phyloP scores from a whole-genome alignment of 2,888 invertebrate genomes.

The Choreutis nemorana region DNA sequence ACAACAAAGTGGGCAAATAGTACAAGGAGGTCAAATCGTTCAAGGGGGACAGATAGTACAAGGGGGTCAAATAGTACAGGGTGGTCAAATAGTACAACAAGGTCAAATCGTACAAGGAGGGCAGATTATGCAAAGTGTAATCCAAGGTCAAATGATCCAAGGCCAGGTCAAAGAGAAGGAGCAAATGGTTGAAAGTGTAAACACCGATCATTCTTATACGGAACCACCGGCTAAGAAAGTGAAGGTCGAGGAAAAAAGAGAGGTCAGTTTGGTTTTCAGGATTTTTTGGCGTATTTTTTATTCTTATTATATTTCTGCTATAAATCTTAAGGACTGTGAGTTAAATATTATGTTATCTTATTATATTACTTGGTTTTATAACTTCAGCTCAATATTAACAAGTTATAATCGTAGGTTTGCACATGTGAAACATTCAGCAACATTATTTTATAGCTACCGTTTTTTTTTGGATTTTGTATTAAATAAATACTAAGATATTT shows the following conservation, averaged over 20 bases:
- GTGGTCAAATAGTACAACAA: background rate
- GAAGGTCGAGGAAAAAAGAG: constrained; percentile 40
- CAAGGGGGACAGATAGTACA: background rate
- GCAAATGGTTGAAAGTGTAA: constrained; percentile 26
- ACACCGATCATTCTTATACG: constrained; percentile 43
- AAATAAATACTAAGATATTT: too few species aligned
- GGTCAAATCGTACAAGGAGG: constrained; percentile 8
- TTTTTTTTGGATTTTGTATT: too few species aligned
- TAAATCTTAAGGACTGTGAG: too few species aligned
- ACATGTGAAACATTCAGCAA: too few species aligned
- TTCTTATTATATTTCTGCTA: too few species aligned
- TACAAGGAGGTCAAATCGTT: too few species aligned
- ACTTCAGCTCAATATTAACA: too few species aligned
- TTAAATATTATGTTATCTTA: too few species aligned
- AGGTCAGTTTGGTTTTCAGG: constrained; percentile 26
- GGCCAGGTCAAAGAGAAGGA: constrained; percentile 33
- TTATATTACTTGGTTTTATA: too few species aligned
- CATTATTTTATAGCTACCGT: too few species aligned
- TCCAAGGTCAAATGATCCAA: constrained; percentile 17
- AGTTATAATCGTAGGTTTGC: too few species aligned
- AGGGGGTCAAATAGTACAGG: background rate
- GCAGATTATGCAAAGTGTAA: constrained; percentile 9
- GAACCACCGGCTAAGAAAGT: constrained; percentile 47
- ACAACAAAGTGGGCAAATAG: constrained; percentile 14
- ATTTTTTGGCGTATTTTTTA: too few species aligned